phyloP scores from a whole-genome alignment of 2,888 invertebrate species.

The Machimus rusticus region DNA sequence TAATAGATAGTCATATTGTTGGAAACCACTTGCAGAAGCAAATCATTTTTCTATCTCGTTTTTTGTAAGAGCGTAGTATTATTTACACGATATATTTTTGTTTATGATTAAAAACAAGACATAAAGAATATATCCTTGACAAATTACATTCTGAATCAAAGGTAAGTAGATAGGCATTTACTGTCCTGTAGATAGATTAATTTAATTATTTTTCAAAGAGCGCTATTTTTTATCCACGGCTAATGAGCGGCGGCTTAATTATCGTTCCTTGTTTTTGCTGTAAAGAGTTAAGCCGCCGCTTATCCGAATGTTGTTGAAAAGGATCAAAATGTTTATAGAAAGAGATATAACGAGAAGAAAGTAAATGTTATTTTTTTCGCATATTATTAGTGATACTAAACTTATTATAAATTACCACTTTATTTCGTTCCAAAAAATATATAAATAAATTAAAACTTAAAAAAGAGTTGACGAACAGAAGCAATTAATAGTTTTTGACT shows the following conservation, averaged over 20 bases:
- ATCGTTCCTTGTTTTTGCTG: background rate
- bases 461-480: background rate
- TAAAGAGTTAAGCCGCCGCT: constrained; percentile 1
- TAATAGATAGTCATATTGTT: constrained; percentile 27
- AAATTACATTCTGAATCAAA: constrained; percentile 22
- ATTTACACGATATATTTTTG: constrained; percentile 26
- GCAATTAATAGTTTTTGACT: constrained; percentile 23
- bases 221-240: background rate
- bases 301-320: background rate
- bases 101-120: constrained; percentile 15
- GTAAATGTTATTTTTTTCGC: constrained; percentile 16
- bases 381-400: background rate
- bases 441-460: background rate
- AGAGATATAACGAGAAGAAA: background rate
- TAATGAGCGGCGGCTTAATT: background rate
- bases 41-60: constrained; percentile 14
- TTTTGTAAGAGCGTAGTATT: constrained; percentile 24
- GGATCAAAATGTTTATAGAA: constrained; percentile 8
- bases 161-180: constrained; percentile 47
- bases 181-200: constrained; percentile 31
- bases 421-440: background rate
- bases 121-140: constrained; percentile 3
- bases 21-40: constrained; percentile 3
- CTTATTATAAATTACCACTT: background rate
- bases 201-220: constrained; percentile 1